phyloP scores from a whole-genome alignment of 2,113 vertebrate species.

The Athene noctua region DNA sequence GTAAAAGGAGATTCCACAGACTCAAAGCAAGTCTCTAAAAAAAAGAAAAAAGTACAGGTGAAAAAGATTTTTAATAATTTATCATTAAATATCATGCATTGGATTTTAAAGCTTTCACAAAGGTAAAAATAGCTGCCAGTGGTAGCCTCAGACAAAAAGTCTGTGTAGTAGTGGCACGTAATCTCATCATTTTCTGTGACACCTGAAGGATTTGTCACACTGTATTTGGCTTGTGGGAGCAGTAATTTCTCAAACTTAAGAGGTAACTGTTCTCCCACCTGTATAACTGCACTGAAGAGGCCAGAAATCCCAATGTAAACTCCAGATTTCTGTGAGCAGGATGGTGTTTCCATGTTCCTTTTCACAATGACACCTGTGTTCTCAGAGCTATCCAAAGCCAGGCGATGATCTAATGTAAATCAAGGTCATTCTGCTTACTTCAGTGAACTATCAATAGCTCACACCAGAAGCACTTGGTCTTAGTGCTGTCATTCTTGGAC shows the following conservation, averaged over 20 bases:
- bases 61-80: neutral
- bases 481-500: neutral
- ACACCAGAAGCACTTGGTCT: neutral
- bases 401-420: neutral
- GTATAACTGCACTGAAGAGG: too few species aligned
- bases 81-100: neutral
- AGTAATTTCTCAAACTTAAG: neutral
- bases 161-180: neutral
- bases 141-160: neutral
- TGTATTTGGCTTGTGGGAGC: neutral
- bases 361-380: neutral
- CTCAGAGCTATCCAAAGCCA: neutral
- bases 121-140: neutral
- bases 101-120: neutral
- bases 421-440: rapidly evolving
- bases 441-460: neutral
- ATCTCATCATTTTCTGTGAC: neutral
- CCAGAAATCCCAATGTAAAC: neutral
- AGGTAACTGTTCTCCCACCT: neutral
- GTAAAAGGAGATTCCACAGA: neutral
- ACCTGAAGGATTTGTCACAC: neutral
- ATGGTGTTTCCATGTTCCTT: neutral
- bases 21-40: neutral
- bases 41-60: too few species aligned
- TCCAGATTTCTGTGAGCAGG: neutral